Evolutionary conservation across 2,113 vertebrate species (phyloP), one percentile per base, ranked within the genome.

Genomic region (Solenodon paradoxus): DNA sequence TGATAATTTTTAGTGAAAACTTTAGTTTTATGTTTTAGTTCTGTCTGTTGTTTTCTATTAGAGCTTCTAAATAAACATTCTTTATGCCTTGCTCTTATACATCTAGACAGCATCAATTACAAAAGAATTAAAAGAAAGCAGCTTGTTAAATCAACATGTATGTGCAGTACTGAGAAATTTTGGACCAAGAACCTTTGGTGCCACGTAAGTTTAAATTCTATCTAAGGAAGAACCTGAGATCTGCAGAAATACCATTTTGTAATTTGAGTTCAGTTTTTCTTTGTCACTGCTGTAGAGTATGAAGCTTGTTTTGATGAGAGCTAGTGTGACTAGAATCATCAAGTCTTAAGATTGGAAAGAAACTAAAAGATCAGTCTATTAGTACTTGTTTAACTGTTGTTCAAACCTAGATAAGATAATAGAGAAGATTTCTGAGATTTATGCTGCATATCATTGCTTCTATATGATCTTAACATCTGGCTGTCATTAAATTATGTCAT

Each of bases 61-160:
- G 53, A 72, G 8, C 11, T 24, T 59, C 13, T 22, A 68, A 77
- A 59, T 7, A 83, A 81, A 94, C 40, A 88, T 57, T 68, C 47
- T 75, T 95, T 20, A 78, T 5, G 57, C 0, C 1, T 81, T 79
- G 19, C 63, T 87, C 40, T 91, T 96, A 38, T 51, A 30, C 24
- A 49, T 71, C 35, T 87, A 98, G 98, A 77, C 42, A 84, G 93
- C 97, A 22, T 22, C 94, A 28, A 93, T 98, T 83, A 26, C 93
- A 53, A 97, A 97, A 93, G 95, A 97, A 11, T 19, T 98, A 57
- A 96, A 59, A 92, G 97, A 98, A 89, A 96, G 75, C 1, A 61
- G 85, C 53, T 79, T 95, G 85, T 40, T 97, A 55, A 97, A 95
- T 89, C 96, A 97, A 59, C 96, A 98, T 6, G 26, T 81, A 2